Base-by-base conservation (phyloP, 2,888 invertebrate genomes). In the Epiblema foenella region DNA sequence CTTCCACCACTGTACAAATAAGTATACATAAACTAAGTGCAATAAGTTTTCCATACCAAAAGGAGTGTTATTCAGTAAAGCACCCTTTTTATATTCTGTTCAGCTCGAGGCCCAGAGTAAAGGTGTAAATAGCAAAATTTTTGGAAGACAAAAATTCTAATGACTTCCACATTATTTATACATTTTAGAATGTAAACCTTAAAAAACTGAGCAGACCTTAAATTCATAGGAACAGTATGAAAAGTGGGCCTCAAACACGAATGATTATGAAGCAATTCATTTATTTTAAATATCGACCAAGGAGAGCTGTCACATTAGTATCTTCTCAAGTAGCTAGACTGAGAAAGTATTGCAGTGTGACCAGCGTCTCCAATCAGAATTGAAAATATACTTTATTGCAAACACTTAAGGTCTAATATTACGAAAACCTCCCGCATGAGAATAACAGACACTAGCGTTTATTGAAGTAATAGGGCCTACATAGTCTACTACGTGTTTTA, bases 21-120 rank as follows among this genome's bases (percentile, higher is more conserved):
- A 42, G 42, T 15, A 42, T n/a, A n/a, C n/a, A n/a, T 15, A 42
- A 42, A 42, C 12, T 42, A 42, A 42, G 15, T 12, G 15, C 12
- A 15, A 42, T 15, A 42, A 15, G 42, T 15, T 42, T 15, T 42
- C 15, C 78, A 76, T 75, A 76, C 51, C 66, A 68, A 75, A 80
- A 77, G 83, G 88, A 87, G 88, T 83, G 81, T 72, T 72, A 68
- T 68, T 77, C 83, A 89, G 85, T 85, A 87, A 88, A 85, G 86
- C 89, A 89, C 87, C 87, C 81, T 74, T 76, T 73, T 68, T 52
- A 37, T 58, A 69, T 76, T 69, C 58, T 58, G 68, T 69, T 68
- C 58, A 24, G 12, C 46, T 29, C 56, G 52, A 73, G 39, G 42
- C 59, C 59, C 59, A 39, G 56, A 10, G 20, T 57, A 65, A 63